Base-by-base conservation (phyloP, 1,140 invertebrate species). In the Drosophila suzukii region DNA sequence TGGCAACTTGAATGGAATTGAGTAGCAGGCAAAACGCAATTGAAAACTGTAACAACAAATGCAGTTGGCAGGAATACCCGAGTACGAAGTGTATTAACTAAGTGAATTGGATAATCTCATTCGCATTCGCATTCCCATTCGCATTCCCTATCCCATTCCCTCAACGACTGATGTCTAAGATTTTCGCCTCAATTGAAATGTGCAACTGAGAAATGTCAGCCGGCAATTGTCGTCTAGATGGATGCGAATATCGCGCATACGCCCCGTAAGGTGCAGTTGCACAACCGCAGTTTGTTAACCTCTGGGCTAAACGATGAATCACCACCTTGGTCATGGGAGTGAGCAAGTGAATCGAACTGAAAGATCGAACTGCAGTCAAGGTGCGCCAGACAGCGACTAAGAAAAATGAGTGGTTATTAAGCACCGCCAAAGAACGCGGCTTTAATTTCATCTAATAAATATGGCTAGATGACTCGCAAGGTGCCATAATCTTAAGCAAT, bases 1-100 rank as follows among this genome's bases (percentile, higher is more conserved):
- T 91, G 90, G 90, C 90, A 91, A 91, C 82, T 91, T 91, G 90
- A 91, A 91, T 91, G 90, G 86, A 91, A 91, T 91, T 91, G 90
- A 91, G 90, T 91, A 91, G 90, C 90, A 84, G 78, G 90, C 90
- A 90, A 81, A 91, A 79, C 82, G 75, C 66, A 89, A 79, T 80
- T 88, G 83, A 67, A 72, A 81, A 82, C 41, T 79, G 60, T 73
- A 78, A 49, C 80, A 76, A 66, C 63, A 74, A 61, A 43, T 44
- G 61, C 51, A 67, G 66, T 60, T 51, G 17, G 32, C 43, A 49
- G 20, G 39, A 59, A 55, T 36, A 53, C 7, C 7, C 38, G 50
- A 70, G 39, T 15, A 30, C 24, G 20, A 6, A 13, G 20, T 51
- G 54, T 51, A 80, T 84, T 84, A 89, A 89, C 84, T 84, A 81